These are phyloP conservation scores for Tanypteryx hageni DNA, from an alignment of 2,888 invertebrate species.

Conservation along the genomic window DNA sequence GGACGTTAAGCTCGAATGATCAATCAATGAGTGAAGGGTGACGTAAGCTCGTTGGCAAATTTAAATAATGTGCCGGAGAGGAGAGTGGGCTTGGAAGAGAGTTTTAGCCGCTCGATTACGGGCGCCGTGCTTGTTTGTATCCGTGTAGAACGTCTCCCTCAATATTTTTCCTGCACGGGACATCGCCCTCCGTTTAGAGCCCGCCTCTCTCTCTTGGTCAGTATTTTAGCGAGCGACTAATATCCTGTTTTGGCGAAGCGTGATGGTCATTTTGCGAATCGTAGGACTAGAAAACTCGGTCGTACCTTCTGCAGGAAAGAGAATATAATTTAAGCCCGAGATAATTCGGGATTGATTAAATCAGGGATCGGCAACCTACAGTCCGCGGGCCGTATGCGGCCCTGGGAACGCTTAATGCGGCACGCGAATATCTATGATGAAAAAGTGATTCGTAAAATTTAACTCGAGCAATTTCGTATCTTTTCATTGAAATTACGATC, in stretches of 20 bases:
- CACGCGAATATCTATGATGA: no score
- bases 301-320: no score
- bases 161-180: background rate
- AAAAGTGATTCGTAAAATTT: no score
- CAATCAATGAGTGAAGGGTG: slow-evolving; percentile 28
- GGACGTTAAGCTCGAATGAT: slow-evolving; percentile 37
- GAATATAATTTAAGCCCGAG: no score
- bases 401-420: no score
- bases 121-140: background rate
- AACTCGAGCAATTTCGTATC: no score
- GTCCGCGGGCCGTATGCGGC: no score
- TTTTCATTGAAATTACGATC: no score
- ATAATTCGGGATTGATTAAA: no score
- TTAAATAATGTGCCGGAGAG: background rate
- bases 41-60: slow-evolving; percentile 7
- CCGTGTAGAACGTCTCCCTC: background rate
- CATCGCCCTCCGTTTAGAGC: background rate
- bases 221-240: background rate
- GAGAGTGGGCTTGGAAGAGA: background rate
- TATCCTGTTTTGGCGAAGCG: background rate
- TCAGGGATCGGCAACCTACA: no score
- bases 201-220: background rate
- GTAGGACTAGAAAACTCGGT: background rate
- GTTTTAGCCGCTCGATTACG: slow-evolving; percentile 4
- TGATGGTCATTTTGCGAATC: background rate